These are phyloP conservation scores for Nomada lathburiana DNA, from an alignment of 2,888 invertebrate species.

Conservation along the genomic window DNA sequence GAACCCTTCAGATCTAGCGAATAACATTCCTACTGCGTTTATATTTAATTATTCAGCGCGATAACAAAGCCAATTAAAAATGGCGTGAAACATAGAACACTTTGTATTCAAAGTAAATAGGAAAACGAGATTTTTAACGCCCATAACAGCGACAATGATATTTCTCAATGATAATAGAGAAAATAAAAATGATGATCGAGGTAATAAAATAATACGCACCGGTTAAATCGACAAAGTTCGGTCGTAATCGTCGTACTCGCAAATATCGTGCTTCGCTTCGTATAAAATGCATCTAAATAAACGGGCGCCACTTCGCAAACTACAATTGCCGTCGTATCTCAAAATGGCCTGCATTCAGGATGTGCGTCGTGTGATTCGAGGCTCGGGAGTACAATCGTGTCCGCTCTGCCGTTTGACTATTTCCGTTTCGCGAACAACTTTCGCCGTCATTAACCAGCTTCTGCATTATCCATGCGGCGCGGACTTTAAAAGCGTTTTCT, in stretches of 20 bases:
- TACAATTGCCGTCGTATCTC: conserved; percentile 1
- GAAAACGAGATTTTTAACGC: no score
- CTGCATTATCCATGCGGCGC: conserved; percentile 23
- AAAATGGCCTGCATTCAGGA: conserved; percentile 22
- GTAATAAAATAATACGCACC: no score
- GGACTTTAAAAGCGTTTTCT: conserved; percentile 18
- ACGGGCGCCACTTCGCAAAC: background rate
- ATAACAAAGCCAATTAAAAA: no score
- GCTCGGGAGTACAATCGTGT: conserved; percentile 10
- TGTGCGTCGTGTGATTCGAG: conserved; percentile 13
- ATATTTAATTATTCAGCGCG: no score
- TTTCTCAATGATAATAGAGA: no score
- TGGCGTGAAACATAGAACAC: no score
- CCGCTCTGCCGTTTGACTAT: conserved; percentile 14
- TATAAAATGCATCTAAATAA: background rate
- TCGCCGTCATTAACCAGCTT: conserved; percentile 37
- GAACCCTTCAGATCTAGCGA: background rate
- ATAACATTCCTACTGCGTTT: no score
- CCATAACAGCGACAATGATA: no score
- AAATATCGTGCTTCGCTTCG: background rate
- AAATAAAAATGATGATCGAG: no score
- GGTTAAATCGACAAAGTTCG: no score
- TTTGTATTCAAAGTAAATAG: no score
- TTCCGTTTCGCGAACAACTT: conserved; percentile 34
- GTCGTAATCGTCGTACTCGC: background rate